phyloP scores from a whole-genome alignment of 2,888 invertebrate species.

The Xestia c-nigrum region DNA sequence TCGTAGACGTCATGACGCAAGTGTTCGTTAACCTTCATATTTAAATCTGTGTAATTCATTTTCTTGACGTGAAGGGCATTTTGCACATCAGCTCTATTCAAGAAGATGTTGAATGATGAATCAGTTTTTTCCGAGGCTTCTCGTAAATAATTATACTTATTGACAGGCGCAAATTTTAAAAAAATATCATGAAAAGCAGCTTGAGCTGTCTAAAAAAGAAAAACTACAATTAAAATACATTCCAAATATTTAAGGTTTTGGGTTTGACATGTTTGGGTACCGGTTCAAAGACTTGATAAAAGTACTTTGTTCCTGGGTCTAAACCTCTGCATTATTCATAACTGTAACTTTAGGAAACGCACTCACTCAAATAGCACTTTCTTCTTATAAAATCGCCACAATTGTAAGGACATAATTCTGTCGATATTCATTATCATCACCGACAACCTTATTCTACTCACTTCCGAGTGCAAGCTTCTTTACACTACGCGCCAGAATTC shows the following conservation, averaged over 20 bases:
- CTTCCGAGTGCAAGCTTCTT: too few species aligned
- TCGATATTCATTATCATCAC: background rate
- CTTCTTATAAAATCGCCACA: background rate
- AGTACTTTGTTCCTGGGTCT: too few species aligned
- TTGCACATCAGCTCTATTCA: conserved; percentile 53
- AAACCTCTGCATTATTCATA: background rate
- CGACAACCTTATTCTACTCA: background rate
- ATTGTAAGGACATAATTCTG: background rate
- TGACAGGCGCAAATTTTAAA: background rate
- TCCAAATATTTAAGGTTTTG: background rate
- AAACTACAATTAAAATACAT: background rate
- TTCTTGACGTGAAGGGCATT: conserved; percentile 54
- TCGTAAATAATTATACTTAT: background rate
- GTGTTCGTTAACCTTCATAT: rapidly evolving
- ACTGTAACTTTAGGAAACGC: background rate
- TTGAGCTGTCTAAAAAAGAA: background rate
- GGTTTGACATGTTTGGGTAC: too few species aligned
- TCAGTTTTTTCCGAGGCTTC: rapidly evolving
- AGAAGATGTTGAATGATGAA: background rate
- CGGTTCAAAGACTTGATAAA: background rate
- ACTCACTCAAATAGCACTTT: too few species aligned
- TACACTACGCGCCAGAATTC: background rate
- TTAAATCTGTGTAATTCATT: rapidly evolving
- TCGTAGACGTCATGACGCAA: rapidly evolving
- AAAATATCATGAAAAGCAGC: rapidly evolving